Evolutionary conservation across 2,113 vertebrate genomes (phyloP), one percentile per base, ranked within the genome.

Genomic region (Asarcornis scutulata): DNA sequence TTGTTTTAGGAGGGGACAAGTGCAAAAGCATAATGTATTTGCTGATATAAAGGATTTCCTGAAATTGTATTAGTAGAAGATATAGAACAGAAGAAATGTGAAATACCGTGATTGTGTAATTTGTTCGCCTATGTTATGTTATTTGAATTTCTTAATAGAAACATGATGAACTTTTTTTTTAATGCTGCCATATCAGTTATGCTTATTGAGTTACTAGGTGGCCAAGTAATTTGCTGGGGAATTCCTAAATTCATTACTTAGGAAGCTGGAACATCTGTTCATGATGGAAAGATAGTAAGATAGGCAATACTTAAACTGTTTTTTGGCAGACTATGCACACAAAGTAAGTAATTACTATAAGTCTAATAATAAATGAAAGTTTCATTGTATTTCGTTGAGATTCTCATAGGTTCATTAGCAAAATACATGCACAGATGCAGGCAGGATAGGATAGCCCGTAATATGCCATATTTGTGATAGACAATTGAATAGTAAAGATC

Each of bases 171-270:
- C 16, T 56, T 68, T 88, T 90, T 90, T 52, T 80, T 86, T 84
- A 32, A 0, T 58, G 23, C 63, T 94, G 20, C 50, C 9, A 3
- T 62, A 46, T 83, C 55, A 71, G 36, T 80, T 93, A 17, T 31
- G 56, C 68, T 89, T 80, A 36, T 14, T 91, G 75, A 85, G 36
- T 46, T 95, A 52, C 68, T 83, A 59, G 36, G 67, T 86, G 59
- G 32, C 72, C 27, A 26, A 44, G 7, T 56, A 81, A 60, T 71
- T 89, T 75, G 48, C 67, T 82, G 42, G 63, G 44, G 13, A 88
- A 67, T 89, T 89, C 56, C 59, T 77, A 17, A 83, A 71, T 94
- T 89, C 44, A 74, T 89, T 94, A 74, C 15, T 93, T 6, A 32
- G 1, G 1, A 77, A 69, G 46, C 36, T 92, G 63, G 50, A 95